phyloP scores from a whole-genome alignment of 2,888 invertebrate genomes.

The Heliconius ethilla region DNA sequence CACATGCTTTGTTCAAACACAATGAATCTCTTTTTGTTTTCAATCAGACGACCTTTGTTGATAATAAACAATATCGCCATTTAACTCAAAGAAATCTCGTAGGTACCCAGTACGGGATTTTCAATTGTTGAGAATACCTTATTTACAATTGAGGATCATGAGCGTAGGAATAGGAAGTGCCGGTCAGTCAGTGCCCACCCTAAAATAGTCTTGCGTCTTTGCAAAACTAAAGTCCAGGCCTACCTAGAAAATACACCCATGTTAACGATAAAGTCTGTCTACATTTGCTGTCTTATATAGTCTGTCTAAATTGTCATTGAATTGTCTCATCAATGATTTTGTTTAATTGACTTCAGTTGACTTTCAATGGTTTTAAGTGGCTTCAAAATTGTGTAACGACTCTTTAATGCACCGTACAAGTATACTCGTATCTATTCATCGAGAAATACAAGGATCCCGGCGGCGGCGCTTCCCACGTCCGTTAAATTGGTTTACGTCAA shows the following conservation, averaged over 20 bases:
- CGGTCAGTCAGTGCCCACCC: too few species aligned
- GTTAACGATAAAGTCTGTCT: neutral
- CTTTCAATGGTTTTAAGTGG: slow-evolving; percentile 45
- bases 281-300: neutral
- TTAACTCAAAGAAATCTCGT: slow-evolving; percentile 77
- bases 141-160: neutral
- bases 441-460: slow-evolving; percentile 62
- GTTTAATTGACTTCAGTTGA: slow-evolving; percentile 37
- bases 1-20: slow-evolving; percentile 78
- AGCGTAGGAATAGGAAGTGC: too few species aligned
- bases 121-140: neutral
- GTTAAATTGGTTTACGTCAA: slow-evolving; percentile 74
- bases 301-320: slow-evolving; percentile 3
- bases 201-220: too few species aligned
- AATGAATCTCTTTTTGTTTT: slow-evolving; percentile 81
- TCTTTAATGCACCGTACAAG: slow-evolving; percentile 54
- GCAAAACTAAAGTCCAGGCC: too few species aligned
- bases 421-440: slow-evolving; percentile 52
- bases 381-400: slow-evolving; percentile 51
- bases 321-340: slow-evolving; percentile 25
- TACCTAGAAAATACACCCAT: too few species aligned
- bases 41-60: slow-evolving; percentile 80
- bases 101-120: slow-evolving; percentile 39
- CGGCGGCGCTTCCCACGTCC: slow-evolving; percentile 66
- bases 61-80: slow-evolving; percentile 78